Evolutionary conservation across 2,113 vertebrate genomes (phyloP), one percentile per base, ranked within the genome.

Genomic region (Poeciliopsis turrubarensis): DNA sequence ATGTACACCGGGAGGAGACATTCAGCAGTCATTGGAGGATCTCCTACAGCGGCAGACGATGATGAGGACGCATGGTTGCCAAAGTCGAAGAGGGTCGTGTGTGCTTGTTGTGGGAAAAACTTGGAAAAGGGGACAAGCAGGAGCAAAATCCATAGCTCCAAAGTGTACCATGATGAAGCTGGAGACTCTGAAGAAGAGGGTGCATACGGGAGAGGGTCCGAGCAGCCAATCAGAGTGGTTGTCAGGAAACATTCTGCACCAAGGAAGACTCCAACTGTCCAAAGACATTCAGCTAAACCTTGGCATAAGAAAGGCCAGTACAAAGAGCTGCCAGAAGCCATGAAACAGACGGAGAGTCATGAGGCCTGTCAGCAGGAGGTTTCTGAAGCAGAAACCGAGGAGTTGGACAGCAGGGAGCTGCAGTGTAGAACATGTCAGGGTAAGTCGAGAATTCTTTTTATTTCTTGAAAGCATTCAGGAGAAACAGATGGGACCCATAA

Each of bases 101-200:
- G 94, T 13, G 77, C 89, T 32, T 93, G 90, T 41, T 95, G 94
- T 30, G 94, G 94, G 19, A 92, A 89, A 25, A 87, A 63, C 29
- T 31, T 94, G 0, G 72, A 82, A 0, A 93, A 90, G 65, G 86
- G 79, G 2, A 17, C 22, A 0, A 57, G 39, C 0, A 77, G 88
- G 73, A 78, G 60, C 76, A 91, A 87, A 82, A 60, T 19, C 9
- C 79, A 76, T 66, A 65, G 70, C 63, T 30, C 79, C 31, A 89
- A 82, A 66, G 13, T 34, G 11, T 87, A 87, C 68, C 65, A 54
- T 30, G 89, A 89, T 0, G 88, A 92, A 0, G 81, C 22, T 0
- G 90, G 75, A 11, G 93, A 94, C 71, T 88, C 92, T 0, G 93
- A 95, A 15, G 93, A 94, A 10, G 92, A 92, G 0, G 3, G 78